phyloP scores from a whole-genome alignment of 2,888 invertebrate species.

The Eupithecia abbreviata region DNA sequence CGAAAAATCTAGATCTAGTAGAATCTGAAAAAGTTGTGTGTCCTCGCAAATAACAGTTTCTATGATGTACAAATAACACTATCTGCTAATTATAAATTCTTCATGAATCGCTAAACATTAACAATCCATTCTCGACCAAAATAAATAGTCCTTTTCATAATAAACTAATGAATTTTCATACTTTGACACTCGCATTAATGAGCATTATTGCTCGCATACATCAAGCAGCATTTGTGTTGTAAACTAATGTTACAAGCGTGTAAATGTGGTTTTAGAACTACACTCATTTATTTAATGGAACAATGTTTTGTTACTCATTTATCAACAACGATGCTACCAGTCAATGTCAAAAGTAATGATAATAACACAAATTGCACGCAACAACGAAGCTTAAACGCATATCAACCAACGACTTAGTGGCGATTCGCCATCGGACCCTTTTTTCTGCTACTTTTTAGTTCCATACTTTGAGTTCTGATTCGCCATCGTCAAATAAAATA shows the following conservation, averaged over 20 bases:
- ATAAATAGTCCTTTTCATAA: conserved; percentile 22
- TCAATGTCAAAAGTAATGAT: background rate
- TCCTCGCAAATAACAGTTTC: too few relatives aligned
- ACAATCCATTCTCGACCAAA: conserved; percentile 16
- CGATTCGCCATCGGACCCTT: too few relatives aligned
- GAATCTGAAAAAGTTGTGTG: too few relatives aligned
- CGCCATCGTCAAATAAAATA: too few relatives aligned
- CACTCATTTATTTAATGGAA: conserved; percentile 16
- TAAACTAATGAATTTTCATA: conserved; percentile 41
- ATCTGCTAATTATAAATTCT: background rate
- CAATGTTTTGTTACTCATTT: background rate
- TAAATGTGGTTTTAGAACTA: conserved; percentile 26
- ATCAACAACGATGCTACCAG: background rate
- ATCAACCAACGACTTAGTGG: too few relatives aligned
- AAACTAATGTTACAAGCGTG: conserved; percentile 36
- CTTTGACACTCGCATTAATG: conserved; percentile 39
- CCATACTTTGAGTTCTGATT: too few relatives aligned
- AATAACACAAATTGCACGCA: background rate
- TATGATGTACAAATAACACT: background rate
- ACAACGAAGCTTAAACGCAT: background rate
- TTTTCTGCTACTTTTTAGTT: too few relatives aligned
- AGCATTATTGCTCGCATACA: conserved; percentile 40
- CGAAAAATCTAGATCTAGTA: too few relatives aligned
- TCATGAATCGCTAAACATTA: background rate
- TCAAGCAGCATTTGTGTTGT: conserved; percentile 37